Evolutionary conservation across 2,113 vertebrate genomes (phyloP).

Genomic region (Festucalex cinctus): DNA sequence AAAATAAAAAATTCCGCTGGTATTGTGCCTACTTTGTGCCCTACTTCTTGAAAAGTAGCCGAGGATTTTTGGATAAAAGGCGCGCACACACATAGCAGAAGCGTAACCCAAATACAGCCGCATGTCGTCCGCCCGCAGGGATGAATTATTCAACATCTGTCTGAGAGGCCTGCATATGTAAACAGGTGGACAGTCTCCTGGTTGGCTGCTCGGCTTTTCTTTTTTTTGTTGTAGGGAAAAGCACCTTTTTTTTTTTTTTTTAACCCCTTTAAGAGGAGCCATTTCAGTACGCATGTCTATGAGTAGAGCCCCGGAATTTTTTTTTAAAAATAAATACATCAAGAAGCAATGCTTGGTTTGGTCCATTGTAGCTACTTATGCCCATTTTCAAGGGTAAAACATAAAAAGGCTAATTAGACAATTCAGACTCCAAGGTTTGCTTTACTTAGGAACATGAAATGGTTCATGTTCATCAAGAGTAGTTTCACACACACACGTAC

Average conservation of each 20-base stretch:
- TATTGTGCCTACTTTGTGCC: conserved; percentile 30
- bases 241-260: not conserved
- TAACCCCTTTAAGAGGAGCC: not conserved
- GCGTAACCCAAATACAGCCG: conserved; percentile 72
- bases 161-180: conserved; percentile 65
- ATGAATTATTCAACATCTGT: conserved; percentile 73
- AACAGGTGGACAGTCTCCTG: conserved; percentile 60
- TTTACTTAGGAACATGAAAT: not conserved
- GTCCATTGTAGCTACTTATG: not conserved
- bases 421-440: not conserved
- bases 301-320: not conserved
- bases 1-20: not conserved
- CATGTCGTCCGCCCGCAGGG: conserved; percentile 55
- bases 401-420: not conserved
- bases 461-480: too few relatives aligned
- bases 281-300: not conserved
- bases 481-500: too few relatives aligned
- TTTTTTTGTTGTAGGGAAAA: conserved; percentile 20
- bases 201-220: conserved; percentile 26
- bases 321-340: not conserved
- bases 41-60: conserved; percentile 58
- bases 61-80: conserved; percentile 17
- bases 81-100: conserved; percentile 21
- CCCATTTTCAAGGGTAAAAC: not conserved
- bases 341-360: not conserved